phyloP scores from a whole-genome alignment of 2,113 vertebrate genomes.

The Mobula hypostoma region DNA sequence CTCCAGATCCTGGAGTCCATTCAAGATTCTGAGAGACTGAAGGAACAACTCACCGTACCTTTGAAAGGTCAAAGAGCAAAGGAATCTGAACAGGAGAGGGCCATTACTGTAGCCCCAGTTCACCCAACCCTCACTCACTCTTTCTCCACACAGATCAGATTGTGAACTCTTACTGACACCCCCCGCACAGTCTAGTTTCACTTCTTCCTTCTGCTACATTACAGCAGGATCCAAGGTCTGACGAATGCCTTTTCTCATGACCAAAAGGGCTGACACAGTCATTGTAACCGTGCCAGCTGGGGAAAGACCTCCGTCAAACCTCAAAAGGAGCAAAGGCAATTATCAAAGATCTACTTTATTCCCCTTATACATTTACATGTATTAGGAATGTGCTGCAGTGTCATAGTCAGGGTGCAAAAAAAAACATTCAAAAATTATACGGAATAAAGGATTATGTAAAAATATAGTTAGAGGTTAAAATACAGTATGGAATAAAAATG shows the following conservation, averaged over 20 bases:
- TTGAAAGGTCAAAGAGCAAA: not conserved
- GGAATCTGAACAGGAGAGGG: not conserved
- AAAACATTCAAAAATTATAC: too few relatives aligned
- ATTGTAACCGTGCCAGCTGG: not conserved
- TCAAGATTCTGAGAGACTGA: too few relatives aligned
- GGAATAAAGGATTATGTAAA: too few relatives aligned
- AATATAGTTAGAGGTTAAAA: too few relatives aligned
- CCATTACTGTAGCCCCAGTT: not conserved
- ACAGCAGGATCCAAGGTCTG: not conserved
- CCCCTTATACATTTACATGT: too few relatives aligned
- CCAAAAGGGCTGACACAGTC: not conserved
- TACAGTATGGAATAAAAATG: too few relatives aligned
- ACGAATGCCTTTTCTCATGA: not conserved
- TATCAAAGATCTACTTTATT: too few relatives aligned
- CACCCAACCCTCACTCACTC: not conserved
- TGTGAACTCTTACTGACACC: not conserved
- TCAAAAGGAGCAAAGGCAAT: too few relatives aligned
- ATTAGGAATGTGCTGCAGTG: too few relatives aligned
- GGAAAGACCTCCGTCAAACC: not conserved
- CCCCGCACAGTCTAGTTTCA: not conserved
- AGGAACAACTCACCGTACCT: not conserved
- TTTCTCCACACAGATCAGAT: not conserved
- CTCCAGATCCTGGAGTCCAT: too few relatives aligned
- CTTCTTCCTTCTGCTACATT: not conserved
- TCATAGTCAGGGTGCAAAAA: too few relatives aligned